Percentiles rank a stretch among this genome's conserved stretches.
These are phyloP conservation scores for human DNA, from an alignment of 2,113 vertebrate species.

Conservation along the genomic window GRCh38 chr12:92487001-92487500, in stretches of 20 bases:
- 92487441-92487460: slow-evolving; percentile 33
- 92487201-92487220: slow-evolving; percentile 73
- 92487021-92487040: slow-evolving; percentile 37
- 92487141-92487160: slow-evolving; percentile 1
- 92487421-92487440: not conserved
- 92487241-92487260: slow-evolving; percentile 65
- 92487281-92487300: slow-evolving; percentile 53
- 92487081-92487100: not conserved
- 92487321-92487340: slow-evolving; percentile 63
- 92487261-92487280: slow-evolving; percentile 63
- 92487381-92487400: slow-evolving; percentile 31
- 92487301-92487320: slow-evolving; percentile 57
- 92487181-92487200: slow-evolving; percentile 69
- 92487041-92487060: slow-evolving; percentile 14
- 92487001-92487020: not conserved
- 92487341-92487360: not conserved
- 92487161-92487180: slow-evolving; percentile 65
- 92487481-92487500: not conserved
- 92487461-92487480: not conserved
- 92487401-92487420: slow-evolving; percentile 56
- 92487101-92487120: slow-evolving; percentile 45
- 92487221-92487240: slow-evolving; percentile 64
- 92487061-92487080: slow-evolving; percentile 2
- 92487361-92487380: not conserved
- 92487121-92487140: not conserved